Conservation (phyloP, 2,888 invertebrate genomes). For the Notodromas monacha region DNA sequence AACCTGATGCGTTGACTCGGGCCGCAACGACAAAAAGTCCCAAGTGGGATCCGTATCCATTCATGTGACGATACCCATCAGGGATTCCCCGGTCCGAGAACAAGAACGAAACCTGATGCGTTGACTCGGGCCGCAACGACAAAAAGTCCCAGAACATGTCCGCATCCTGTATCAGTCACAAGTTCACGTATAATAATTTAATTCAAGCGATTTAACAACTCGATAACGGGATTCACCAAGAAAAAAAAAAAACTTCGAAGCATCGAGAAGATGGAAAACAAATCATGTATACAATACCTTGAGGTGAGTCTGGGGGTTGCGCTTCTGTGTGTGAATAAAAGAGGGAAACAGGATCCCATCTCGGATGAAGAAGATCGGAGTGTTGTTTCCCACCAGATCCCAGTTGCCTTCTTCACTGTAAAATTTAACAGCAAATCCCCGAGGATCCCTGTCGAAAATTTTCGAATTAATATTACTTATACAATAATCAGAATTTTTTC, state of each 20-base stretch:
- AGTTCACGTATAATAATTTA: too few species aligned
- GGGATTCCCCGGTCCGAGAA: conserved; percentile 78
- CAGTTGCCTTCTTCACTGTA: conserved; percentile 71
- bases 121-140: conserved; percentile 48
- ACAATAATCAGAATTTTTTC: too few species aligned
- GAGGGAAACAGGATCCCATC: conserved; percentile 69
- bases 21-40: conserved; percentile 66
- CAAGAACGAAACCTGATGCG: conserved; percentile 48
- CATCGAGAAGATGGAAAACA: too few species aligned
- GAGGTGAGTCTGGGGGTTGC: conserved; percentile 45
- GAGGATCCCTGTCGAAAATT: conserved; percentile 34
- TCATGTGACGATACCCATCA: conserved; percentile 69
- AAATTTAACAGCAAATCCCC: conserved; percentile 74
- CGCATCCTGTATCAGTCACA: too few species aligned
- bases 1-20: conserved; percentile 53
- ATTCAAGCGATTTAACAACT: too few species aligned
- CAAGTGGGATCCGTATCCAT: conserved; percentile 85
- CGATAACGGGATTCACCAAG: too few species aligned
- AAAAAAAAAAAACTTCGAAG: too few species aligned
- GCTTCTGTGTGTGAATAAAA: conserved; percentile 84
- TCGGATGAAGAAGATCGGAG: conserved; percentile 66
- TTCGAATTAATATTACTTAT: too few species aligned
- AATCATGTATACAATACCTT: too few species aligned
- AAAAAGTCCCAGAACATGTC: conserved; percentile 94
- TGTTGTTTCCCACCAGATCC: conserved; percentile 69